A percentile compares a stretch with the other conserved stretches of the same genome.
Evolutionary conservation across 2,797 vertebrate genomes (phyloP).

Genomic region (Eulemur coronatus): DNA sequence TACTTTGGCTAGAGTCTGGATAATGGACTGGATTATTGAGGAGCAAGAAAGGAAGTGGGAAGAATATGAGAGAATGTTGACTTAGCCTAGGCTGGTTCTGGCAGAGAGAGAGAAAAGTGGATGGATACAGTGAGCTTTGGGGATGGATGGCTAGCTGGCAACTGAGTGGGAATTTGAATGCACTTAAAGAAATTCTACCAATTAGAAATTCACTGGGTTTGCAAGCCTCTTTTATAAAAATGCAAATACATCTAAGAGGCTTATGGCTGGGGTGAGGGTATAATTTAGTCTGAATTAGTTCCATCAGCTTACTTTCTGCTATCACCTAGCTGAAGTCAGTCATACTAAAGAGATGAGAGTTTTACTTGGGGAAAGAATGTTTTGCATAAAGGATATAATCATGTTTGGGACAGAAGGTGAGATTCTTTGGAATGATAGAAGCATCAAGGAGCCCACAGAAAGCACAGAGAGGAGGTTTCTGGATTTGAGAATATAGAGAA

Average conservation of each 20-base stretch:
- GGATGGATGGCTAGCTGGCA: neutral
- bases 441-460: neutral
- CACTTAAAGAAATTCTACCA: slow-evolving; percentile 40
- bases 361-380: neutral
- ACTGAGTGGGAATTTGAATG: neutral
- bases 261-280: slow-evolving; percentile 29
- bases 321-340: slow-evolving; percentile 31
- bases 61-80: neutral
- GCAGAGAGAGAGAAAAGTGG: neutral
- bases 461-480: neutral
- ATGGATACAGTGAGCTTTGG: neutral
- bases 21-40: neutral
- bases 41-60: neutral
- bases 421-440: neutral
- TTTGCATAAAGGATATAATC: neutral
- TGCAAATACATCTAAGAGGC: slow-evolving; percentile 66
- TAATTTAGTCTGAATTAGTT: slow-evolving; percentile 67
- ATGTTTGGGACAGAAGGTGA: neutral
- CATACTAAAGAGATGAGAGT: slow-evolving; percentile 46
- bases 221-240: slow-evolving; percentile 64
- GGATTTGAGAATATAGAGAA: neutral
- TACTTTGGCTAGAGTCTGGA: neutral
- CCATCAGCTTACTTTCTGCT: slow-evolving; percentile 56
- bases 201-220: slow-evolving; percentile 48
- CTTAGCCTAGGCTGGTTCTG: neutral